phyloP scores from a whole-genome alignment of 2,797 vertebrate species.

The Otolemur crassicaudatus region DNA sequence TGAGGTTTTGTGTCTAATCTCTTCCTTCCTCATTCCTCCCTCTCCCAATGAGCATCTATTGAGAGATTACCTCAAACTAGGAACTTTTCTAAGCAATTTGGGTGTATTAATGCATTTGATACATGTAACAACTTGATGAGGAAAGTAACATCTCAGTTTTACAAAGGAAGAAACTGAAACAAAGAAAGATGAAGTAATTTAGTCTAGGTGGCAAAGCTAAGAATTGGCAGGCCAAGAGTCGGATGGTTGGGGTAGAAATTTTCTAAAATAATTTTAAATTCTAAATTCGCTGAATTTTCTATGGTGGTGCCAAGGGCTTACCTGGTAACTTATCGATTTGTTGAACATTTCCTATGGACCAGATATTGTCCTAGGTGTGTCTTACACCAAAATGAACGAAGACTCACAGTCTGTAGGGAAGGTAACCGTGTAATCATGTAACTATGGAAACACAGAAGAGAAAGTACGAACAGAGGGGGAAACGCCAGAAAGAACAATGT shows the following conservation, averaged over 20 bases:
- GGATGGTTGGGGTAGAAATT: background rate
- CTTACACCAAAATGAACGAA: background rate
- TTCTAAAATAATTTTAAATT: conserved; percentile 53
- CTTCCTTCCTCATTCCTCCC: background rate
- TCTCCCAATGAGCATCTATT: background rate
- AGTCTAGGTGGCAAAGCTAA: background rate
- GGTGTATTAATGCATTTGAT: background rate
- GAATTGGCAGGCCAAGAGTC: background rate
- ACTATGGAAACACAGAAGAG: background rate
- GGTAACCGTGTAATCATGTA: background rate
- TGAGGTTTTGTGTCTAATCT: conserved; percentile 1
- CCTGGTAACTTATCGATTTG: background rate
- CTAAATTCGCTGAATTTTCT: conserved; percentile 18
- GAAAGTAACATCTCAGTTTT: background rate
- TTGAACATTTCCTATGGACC: background rate
- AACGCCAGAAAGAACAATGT: background rate
- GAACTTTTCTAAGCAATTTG: conserved; percentile 1
- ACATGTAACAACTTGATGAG: background rate
- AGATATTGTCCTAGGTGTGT: background rate
- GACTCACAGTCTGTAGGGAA: background rate
- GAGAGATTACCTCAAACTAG: background rate
- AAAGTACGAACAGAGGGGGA: background rate
- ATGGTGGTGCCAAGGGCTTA: background rate
- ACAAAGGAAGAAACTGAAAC: conserved; percentile 30
- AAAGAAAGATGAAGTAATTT: conserved; percentile 8